phyloP scores from a whole-genome alignment of 2,888 invertebrate species.

The Apoda limacodes region DNA sequence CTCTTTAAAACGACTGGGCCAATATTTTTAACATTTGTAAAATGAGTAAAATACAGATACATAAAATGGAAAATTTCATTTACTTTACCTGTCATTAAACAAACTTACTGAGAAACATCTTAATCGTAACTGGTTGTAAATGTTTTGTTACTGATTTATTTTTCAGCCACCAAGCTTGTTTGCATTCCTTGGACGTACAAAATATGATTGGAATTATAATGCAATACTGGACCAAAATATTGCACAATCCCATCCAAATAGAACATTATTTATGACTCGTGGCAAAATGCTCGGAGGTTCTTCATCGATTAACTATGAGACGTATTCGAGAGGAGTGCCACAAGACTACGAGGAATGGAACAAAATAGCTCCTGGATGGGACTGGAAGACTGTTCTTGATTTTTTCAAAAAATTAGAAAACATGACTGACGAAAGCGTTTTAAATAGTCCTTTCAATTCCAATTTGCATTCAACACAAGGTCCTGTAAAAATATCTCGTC shows the following conservation, averaged over 20 bases:
- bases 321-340: slow-evolving; percentile 28
- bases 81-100: neutral
- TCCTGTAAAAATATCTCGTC: slow-evolving; percentile 28
- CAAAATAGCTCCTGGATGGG: slow-evolving; percentile 27
- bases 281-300: slow-evolving; percentile 32
- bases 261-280: slow-evolving; percentile 23
- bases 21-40: neutral
- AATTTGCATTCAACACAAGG: slow-evolving; percentile 27
- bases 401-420: slow-evolving; percentile 32
- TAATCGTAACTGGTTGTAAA: slow-evolving; percentile 11
- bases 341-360: slow-evolving; percentile 30
- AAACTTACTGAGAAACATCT: neutral
- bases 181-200: slow-evolving; percentile 21
- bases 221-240: slow-evolving; percentile 23
- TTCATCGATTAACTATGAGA: slow-evolving; percentile 27
- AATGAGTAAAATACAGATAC: neutral
- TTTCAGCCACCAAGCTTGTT: slow-evolving; percentile 30
- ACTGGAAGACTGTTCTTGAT: slow-evolving; percentile 25
- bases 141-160: slow-evolving; percentile 7
- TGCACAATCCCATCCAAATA: slow-evolving; percentile 22
- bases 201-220: slow-evolving; percentile 28
- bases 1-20: neutral
- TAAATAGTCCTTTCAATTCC: slow-evolving; percentile 20
- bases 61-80: neutral
- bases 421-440: slow-evolving; percentile 25